Evolutionary conservation across 2,888 invertebrate species (phyloP).

Genomic region (Cheilosia scutellata): DNA sequence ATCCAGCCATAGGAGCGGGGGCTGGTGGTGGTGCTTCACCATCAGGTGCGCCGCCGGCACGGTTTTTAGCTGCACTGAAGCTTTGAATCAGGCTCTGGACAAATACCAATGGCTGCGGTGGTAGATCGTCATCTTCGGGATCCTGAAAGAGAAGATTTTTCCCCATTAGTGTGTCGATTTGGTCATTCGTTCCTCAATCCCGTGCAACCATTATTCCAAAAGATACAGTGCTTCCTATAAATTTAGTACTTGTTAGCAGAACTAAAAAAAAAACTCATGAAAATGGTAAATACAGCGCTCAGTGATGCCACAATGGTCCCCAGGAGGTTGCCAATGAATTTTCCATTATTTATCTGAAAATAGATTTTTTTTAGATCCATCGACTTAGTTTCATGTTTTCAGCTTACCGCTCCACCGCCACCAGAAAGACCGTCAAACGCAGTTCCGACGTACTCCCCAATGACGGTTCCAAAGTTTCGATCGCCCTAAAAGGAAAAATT

Average conservation of each 20-base stretch:
- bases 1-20: constrained; percentile 75
- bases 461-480: constrained; percentile 83
- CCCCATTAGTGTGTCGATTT: not conserved
- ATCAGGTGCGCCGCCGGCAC: constrained; percentile 77
- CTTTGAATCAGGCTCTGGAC: constrained; percentile 80
- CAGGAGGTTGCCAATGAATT: constrained; percentile 83
- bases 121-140: constrained; percentile 83
- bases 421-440: constrained; percentile 83
- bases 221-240: constrained; percentile 28
- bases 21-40: constrained; percentile 19
- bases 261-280: constrained; percentile 40
- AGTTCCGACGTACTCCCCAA: constrained; percentile 82
- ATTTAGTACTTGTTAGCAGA: constrained; percentile 53
- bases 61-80: constrained; percentile 81
- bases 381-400: not conserved
- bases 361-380: not conserved
- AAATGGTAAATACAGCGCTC: constrained; percentile 82
- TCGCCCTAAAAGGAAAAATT: constrained; percentile 78
- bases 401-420: constrained; percentile 83
- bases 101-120: constrained; percentile 81
- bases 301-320: constrained; percentile 83
- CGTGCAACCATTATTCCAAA: constrained; percentile 50
- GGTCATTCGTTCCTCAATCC: not conserved
- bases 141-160: constrained; percentile 78
- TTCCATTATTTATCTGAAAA: constrained; percentile 83